Conservation (phyloP, 2,888 invertebrate species). For the Schizaphis graminum region DNA sequence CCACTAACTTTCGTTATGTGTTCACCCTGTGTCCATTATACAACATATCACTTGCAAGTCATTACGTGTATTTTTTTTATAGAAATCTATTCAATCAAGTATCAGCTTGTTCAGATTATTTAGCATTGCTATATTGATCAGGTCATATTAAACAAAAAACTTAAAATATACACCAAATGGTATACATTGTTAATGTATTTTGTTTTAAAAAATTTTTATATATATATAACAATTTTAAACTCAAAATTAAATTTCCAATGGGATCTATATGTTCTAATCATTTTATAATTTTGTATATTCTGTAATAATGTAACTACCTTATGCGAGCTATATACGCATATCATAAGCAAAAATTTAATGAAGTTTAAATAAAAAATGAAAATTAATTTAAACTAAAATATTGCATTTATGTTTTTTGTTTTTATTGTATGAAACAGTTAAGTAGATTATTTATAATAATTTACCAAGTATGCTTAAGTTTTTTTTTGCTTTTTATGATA, state of each 20-base stretch:
- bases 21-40: neutral
- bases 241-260: neutral
- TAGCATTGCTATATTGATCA: neutral
- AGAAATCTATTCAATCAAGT: neutral
- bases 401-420: neutral
- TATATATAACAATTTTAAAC: neutral
- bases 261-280: neutral
- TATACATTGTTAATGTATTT: neutral
- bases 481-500: neutral
- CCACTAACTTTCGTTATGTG: conserved; percentile 11
- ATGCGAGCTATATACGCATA: neutral
- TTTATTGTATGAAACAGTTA: neutral
- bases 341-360: too few species aligned
- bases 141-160: neutral
- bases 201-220: neutral
- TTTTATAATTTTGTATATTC: neutral
- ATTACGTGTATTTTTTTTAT: neutral
- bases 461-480: neutral
- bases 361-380: neutral
- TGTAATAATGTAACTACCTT: neutral
- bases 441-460: neutral
- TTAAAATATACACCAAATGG: neutral
- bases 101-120: neutral
- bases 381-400: neutral
- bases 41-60: neutral